Conservation (phyloP, 2,797 vertebrate species). For the Gymnoscopelus microlampas region DNA sequence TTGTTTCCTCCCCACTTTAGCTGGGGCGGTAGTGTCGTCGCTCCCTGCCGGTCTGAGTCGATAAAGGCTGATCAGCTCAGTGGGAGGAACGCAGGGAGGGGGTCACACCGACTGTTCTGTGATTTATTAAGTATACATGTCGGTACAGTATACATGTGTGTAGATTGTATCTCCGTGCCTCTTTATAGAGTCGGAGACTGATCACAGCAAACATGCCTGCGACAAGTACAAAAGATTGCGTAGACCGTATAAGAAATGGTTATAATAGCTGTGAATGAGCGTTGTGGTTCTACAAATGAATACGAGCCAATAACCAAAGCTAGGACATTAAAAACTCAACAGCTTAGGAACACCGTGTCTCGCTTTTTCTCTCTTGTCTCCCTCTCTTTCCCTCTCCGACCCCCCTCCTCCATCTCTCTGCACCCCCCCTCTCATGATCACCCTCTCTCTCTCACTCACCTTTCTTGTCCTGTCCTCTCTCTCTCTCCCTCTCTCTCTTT, state of each 20-base stretch:
- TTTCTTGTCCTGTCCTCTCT: conserved; percentile 7
- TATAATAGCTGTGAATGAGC: conserved; percentile 21
- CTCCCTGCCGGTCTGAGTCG: conserved; percentile 67
- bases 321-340: neutral
- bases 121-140: conserved; percentile 38
- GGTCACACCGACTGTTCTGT: conserved; percentile 37
- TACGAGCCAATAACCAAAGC: conserved; percentile 5
- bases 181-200: no score
- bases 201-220: no score
- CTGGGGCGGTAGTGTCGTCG: conserved; percentile 40
- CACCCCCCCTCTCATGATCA: neutral
- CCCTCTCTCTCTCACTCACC: neutral
- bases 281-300: conserved; percentile 11
- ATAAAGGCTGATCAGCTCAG: conserved; percentile 74
- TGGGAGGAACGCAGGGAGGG: conserved; percentile 51
- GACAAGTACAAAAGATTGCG: neutral
- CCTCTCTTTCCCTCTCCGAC: conserved; percentile 7
- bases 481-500: neutral
- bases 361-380: conserved; percentile 7
- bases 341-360: neutral
- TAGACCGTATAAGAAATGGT: conserved; percentile 4
- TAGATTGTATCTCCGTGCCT: no score
- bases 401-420: neutral
- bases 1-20: conserved; percentile 48
- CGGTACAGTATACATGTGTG: neutral